A percentile compares a stretch with the other conserved stretches of the same genome.
Conservation (phyloP, 2,113 vertebrate genomes). For the Epinephelus lanceolatus region DNA sequence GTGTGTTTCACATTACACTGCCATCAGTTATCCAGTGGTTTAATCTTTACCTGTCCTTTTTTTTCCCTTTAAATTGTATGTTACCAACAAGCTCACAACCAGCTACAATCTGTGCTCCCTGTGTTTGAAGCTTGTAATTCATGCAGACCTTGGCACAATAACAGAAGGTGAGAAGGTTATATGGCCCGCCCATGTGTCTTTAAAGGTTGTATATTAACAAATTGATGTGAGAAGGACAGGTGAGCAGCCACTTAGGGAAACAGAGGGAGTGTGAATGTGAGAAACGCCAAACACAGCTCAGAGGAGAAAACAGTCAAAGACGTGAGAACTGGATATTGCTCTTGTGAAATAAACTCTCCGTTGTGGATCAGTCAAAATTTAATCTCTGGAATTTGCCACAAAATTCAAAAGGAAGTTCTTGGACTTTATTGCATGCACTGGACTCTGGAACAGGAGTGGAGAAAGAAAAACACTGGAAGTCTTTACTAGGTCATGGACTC, state of each 20-base stretch:
- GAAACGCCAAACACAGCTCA: not conserved
- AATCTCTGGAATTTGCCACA: not conserved
- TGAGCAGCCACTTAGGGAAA: conserved; percentile 27
- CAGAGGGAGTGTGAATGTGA: conserved; percentile 22
- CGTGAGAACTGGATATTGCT: not conserved
- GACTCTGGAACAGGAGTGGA: not conserved
- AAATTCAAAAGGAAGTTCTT: not conserved
- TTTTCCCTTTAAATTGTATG: no score
- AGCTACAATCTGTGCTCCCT: not conserved
- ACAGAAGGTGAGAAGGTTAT: conserved; percentile 44
- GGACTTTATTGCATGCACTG: not conserved
- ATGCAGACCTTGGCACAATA: conserved; percentile 42
- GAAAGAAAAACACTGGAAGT: not conserved
- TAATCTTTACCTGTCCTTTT: not conserved
- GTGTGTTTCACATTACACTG: not conserved
- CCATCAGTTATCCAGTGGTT: not conserved
- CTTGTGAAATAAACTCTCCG: not conserved
- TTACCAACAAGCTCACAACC: not conserved
- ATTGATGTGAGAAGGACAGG: conserved; percentile 22
- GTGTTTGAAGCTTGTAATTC: conserved; percentile 36
- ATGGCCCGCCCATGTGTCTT: conserved; percentile 44
- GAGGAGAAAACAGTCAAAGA: not conserved
- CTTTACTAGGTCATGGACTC: conserved; percentile 7
- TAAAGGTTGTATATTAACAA: conserved; percentile 83
- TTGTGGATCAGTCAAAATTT: not conserved